Percentiles rank a stretch among this genome's conserved stretches.
Evolutionary conservation across 2,797 vertebrate genomes (phyloP).

Genomic region (Sebastes aleutianus): DNA sequence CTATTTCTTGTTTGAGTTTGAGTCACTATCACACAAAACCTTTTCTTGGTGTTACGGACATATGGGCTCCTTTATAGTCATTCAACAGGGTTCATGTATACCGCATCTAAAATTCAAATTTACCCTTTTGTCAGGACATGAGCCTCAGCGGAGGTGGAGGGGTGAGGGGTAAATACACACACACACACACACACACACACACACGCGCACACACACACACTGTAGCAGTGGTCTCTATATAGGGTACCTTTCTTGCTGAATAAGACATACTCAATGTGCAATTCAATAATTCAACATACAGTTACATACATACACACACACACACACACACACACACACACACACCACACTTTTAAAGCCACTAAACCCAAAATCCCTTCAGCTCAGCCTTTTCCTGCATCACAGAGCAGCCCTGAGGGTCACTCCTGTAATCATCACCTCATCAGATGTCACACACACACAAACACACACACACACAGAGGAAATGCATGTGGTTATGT

Average conservation of each 20-base stretch:
- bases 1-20: not conserved
- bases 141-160: not conserved
- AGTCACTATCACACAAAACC: not conserved
- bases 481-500: not conserved
- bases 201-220: not conserved
- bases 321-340: not conserved
- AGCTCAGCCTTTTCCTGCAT: constrained; percentile 14
- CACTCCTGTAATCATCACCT: constrained; percentile 24
- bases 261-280: constrained; percentile 7
- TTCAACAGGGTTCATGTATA: constrained; percentile 9
- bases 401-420: constrained; percentile 26
- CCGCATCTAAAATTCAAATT: constrained; percentile 32
- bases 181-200: not conserved
- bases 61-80: not conserved
- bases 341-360: not conserved
- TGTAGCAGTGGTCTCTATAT: not conserved
- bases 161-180: not conserved
- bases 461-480: not conserved
- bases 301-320: not conserved
- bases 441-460: constrained; percentile 4
- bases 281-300: constrained; percentile 11
- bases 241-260: not conserved
- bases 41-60: not conserved
- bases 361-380: not conserved
- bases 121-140: constrained; percentile 22